Percentiles rank a stretch among this genome's conserved stretches.
Conservation (phyloP, 2,113 vertebrate genomes). For the Saguinus midas region DNA sequence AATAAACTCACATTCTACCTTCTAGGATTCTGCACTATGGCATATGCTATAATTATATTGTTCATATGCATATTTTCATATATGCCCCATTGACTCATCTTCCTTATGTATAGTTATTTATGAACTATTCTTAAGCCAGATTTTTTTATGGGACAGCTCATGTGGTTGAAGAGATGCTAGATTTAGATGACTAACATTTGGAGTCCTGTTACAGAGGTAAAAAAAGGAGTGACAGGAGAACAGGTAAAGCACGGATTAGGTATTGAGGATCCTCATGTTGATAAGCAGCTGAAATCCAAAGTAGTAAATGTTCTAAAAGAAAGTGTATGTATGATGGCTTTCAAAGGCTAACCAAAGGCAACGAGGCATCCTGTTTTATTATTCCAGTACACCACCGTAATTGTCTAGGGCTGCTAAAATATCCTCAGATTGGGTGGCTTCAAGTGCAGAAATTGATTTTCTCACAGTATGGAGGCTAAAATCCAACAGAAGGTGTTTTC, state of each 20-base stretch:
- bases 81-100: not conserved
- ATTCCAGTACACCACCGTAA: not conserved
- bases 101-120: not conserved
- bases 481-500: not conserved
- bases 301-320: not conserved
- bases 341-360: not conserved
- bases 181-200: not conserved
- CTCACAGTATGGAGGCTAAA: not conserved
- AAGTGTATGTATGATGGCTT: not conserved
- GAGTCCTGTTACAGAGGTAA: not conserved
- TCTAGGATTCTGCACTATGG: not conserved
- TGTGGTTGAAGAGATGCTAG: not conserved
- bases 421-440: not conserved
- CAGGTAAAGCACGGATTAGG: not conserved
- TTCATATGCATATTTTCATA: not conserved
- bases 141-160: not conserved
- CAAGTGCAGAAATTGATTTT: not conserved
- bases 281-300: not conserved
- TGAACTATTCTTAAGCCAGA: not conserved
- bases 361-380: not conserved
- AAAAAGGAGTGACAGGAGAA: not conserved
- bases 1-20: not conserved
- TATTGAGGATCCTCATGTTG: not conserved
- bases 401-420: not conserved
- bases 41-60: not conserved